Evolutionary conservation across 2,888 invertebrate species (phyloP).

Genomic region (Emmelina monodactyla): DNA sequence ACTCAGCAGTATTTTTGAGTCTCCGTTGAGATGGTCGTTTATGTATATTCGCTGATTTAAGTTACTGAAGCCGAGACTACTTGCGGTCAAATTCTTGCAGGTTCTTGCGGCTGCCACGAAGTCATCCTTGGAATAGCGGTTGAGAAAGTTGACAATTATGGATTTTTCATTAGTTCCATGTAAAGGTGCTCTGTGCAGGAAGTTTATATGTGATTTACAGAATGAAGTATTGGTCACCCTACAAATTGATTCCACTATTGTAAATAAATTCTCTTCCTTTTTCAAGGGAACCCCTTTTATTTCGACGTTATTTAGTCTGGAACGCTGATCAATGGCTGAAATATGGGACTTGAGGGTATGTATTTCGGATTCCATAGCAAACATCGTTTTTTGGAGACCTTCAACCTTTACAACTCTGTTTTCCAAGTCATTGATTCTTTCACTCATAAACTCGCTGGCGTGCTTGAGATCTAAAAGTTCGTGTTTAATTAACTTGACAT

Average conservation of each 20-base stretch:
- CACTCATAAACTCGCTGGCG: conserved; percentile 5
- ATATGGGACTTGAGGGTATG: conserved; percentile 5
- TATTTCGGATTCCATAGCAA: conserved; percentile 9
- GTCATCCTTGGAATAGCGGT: conserved; percentile 11
- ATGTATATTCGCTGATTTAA: too few species aligned
- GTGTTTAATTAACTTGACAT: conserved; percentile 12
- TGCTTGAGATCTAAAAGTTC: conserved; percentile 10
- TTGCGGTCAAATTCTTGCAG: background rate
- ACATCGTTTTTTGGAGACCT: background rate
- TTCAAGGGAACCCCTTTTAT: conserved; percentile 16
- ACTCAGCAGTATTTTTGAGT: background rate
- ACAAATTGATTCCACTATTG: conserved; percentile 5
- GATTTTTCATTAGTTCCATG: conserved; percentile 10
- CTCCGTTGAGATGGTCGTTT: background rate
- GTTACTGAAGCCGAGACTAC: too few species aligned
- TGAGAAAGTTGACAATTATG: conserved; percentile 9
- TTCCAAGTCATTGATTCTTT: conserved; percentile 4
- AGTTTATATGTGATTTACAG: conserved; percentile 8
- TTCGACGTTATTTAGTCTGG: conserved; percentile 13
- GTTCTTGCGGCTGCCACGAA: conserved; percentile 10
- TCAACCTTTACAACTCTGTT: background rate
- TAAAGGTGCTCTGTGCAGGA: conserved; percentile 9
- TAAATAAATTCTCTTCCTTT: conserved; percentile 15
- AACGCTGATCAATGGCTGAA: conserved; percentile 10
- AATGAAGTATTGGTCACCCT: conserved; percentile 2